Evolutionary conservation across 1,140 invertebrate genomes (phyloP), one percentile per base, ranked within the genome.

Genomic region (Nephila pilipes): DNA sequence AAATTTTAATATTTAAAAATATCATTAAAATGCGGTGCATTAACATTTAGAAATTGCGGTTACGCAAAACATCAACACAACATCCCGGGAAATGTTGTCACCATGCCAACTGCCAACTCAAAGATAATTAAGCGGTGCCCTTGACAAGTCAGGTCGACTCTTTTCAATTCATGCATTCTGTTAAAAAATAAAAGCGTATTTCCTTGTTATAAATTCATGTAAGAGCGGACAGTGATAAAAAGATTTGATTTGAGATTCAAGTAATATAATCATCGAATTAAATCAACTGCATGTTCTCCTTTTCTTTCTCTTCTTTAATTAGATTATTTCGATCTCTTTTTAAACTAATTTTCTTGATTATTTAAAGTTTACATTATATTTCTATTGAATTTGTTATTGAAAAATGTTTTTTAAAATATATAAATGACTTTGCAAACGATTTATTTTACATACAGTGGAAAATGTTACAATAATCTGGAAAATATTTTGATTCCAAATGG

Each of bases 71-170:
- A 55, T 55, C 54, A 83, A 83, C 54, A 83, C 81, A 83, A 83
- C 81, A 54, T 55, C 81, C 81, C 81, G 81, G 81, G 81, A 4
- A 25, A n/a, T 55, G 46, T n/a, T 83, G 81, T 83, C 81, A 83
- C 81, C 81, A 83, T 83, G 81, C 81, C 81, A 83, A 83, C 81
- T 83, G 79, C 79, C 79, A 81, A 36, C 79, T 81, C 79, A 54
- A 81, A 81, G 79, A 81, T 81, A 81, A 65, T 65, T 25, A 65
- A n/a, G 63, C n/a, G 14, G 25, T 65, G 63, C 25, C 63, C 63
- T 65, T 65, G 63, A 65, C 22, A n/a, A 65, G 63, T 12, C 22
- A 65, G n/a, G 60, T 63, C 1, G 22, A 63, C n/a, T 63, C 2
- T 12, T 63, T 63, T 10, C 12, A 63, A 63, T n/a, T 10, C 12